Conservation (phyloP, 2,888 invertebrate species). For the Blera fallax region DNA sequence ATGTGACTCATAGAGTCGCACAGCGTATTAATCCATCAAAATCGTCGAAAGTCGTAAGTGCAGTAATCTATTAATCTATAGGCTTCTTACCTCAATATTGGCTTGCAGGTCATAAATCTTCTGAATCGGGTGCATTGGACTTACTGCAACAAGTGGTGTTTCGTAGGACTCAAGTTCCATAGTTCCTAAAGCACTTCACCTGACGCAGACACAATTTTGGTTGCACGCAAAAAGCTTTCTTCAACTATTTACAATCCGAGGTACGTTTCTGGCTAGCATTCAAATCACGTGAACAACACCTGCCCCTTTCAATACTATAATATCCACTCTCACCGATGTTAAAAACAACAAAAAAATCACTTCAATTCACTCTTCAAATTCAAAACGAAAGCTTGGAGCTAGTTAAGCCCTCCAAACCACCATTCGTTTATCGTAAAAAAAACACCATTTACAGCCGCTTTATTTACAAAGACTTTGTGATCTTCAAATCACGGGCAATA, state of each 20-base stretch:
- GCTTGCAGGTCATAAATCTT: background rate
- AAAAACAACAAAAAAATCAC: background rate
- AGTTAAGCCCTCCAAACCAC: background rate
- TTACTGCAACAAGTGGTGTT: background rate
- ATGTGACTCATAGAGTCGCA: too few species aligned
- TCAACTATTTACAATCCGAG: too few species aligned
- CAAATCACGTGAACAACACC: background rate
- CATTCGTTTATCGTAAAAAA: background rate
- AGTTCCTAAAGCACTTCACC: background rate
- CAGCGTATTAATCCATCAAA: too few species aligned
- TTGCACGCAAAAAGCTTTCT: background rate
- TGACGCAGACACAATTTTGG: background rate
- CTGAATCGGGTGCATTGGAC: background rate
- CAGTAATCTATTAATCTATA: background rate
- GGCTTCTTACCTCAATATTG: background rate
- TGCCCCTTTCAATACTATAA: background rate
- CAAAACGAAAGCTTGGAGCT: background rate
- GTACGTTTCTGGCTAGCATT: too few species aligned
- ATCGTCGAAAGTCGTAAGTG: background rate
- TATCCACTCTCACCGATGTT: background rate
- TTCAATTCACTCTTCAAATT: background rate
- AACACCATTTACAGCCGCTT: background rate
- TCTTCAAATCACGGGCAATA: conserved; percentile 16
- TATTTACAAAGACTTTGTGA: background rate
- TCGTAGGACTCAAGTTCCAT: background rate